phyloP scores from a whole-genome alignment of 2,888 invertebrate species.

The Synanthedon tipuliformis region DNA sequence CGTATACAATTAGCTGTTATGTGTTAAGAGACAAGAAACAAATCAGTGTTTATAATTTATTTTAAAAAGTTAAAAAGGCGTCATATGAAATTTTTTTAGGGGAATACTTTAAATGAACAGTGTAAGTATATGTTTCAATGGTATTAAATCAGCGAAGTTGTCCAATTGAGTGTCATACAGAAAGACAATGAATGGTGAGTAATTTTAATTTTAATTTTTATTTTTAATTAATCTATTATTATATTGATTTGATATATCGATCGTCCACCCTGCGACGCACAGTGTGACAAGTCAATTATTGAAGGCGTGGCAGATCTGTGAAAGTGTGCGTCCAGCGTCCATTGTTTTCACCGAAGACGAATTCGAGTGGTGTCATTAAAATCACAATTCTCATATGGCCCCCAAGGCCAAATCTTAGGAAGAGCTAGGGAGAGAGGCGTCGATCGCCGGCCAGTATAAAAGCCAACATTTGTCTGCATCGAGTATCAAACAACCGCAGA shows the following conservation, averaged over 20 bases:
- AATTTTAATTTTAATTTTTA: no score
- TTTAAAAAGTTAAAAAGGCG: no score
- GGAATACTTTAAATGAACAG: no score
- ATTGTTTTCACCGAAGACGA: constrained; percentile 65
- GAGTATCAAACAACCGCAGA: constrained; percentile 65
- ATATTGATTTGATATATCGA: neutral
- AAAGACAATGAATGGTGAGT: neutral
- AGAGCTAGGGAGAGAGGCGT: constrained; percentile 66
- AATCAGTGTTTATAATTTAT: no score
- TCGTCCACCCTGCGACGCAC: neutral
- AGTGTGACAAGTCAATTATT: constrained; percentile 15
- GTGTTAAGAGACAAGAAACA: no score
- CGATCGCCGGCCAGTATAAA: constrained; percentile 52
- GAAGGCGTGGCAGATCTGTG: constrained; percentile 18
- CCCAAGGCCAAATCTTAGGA: constrained; percentile 69
- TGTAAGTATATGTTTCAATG: no score
- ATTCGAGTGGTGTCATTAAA: constrained; percentile 64
- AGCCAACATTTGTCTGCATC: constrained; percentile 40
- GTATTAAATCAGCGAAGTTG: no score
- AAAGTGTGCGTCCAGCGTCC: constrained; percentile 46
- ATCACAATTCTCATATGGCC: constrained; percentile 65
- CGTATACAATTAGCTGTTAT: no score
- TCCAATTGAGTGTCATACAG: no score
- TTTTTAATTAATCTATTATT: no score
- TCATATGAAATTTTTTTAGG: no score